phyloP scores from a whole-genome alignment of 2,888 invertebrate species.

The Clivina fossor region DNA sequence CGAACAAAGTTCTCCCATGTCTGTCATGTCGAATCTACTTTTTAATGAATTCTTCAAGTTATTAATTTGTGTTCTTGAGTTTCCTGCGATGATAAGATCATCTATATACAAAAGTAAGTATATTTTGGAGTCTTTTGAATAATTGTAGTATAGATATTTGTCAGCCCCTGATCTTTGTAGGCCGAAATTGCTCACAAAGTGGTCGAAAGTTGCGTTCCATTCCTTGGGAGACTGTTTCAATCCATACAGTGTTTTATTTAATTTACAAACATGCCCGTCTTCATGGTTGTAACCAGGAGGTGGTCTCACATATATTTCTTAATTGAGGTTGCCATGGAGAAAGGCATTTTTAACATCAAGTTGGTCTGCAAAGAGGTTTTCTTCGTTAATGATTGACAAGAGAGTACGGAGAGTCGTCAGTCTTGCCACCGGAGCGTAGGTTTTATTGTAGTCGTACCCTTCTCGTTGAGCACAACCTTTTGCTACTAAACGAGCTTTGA shows the following conservation, averaged over 20 bases:
- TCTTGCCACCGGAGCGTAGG: constrained; percentile 42
- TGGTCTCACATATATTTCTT: constrained; percentile 42
- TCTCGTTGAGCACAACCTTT: constrained; percentile 41
- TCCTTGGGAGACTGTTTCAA: not conserved
- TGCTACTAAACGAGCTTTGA: constrained; percentile 42
- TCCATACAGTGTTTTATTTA: not conserved
- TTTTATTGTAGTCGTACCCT: constrained; percentile 43
- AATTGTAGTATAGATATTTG: not conserved
- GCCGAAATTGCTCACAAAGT: not conserved
- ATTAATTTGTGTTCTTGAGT: constrained; percentile 33
- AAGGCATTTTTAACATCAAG: constrained; percentile 45
- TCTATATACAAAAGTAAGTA: constrained; percentile 43
- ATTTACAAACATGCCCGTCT: not conserved
- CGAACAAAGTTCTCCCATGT: constrained; percentile 40
- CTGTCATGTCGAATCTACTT: constrained; percentile 42
- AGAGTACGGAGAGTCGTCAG: constrained; percentile 41
- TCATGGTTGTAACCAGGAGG: constrained; percentile 28
- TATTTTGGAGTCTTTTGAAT: constrained; percentile 4
- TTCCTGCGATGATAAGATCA: constrained; percentile 42
- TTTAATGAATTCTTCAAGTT: constrained; percentile 37
- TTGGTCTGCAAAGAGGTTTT: constrained; percentile 35
- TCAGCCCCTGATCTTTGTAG: not conserved
- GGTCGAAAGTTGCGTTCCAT: not conserved
- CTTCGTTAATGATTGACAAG: constrained; percentile 34
- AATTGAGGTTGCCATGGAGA: constrained; percentile 41